Percentiles rank a stretch among this genome's conserved stretches.
Evolutionary conservation across 2,888 invertebrate species (phyloP).

Genomic region (Arrhopalites spinosus): DNA sequence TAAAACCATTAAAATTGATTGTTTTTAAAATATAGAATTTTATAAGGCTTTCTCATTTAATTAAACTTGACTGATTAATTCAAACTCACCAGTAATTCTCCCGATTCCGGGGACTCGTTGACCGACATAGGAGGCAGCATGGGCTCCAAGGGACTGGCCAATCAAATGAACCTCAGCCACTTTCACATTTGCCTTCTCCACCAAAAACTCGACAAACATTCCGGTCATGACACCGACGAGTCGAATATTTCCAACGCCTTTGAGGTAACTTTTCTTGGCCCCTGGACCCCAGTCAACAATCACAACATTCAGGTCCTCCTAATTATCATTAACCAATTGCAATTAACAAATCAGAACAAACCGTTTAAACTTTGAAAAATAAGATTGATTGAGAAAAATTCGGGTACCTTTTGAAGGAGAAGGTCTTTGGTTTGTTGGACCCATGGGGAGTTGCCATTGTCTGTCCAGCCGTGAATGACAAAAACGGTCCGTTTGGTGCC

Average conservation of each 20-base stretch:
- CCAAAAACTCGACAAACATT: constrained; percentile 50
- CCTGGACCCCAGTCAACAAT: constrained; percentile 70
- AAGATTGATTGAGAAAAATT: constrained; percentile 16
- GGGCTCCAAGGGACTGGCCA: constrained; percentile 54
- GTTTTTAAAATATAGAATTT: neutral
- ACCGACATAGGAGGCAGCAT: constrained; percentile 56
- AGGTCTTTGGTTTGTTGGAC: constrained; percentile 66
- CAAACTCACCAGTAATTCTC: constrained; percentile 55
- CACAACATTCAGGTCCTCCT: constrained; percentile 69
- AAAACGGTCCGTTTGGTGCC: constrained; percentile 64
- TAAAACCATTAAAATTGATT: constrained; percentile 46
- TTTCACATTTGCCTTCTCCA: constrained; percentile 45
- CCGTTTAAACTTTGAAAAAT: neutral
- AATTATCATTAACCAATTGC: constrained; percentile 6
- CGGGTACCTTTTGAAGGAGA: constrained; percentile 65
- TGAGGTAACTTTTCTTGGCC: constrained; percentile 67
- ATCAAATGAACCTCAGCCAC: constrained; percentile 51
- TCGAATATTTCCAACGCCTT: constrained; percentile 65
- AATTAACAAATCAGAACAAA: neutral
- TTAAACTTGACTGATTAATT: too few species aligned
- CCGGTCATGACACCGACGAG: constrained; percentile 65
- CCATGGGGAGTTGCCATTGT: constrained; percentile 67
- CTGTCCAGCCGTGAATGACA: constrained; percentile 70
- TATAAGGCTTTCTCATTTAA: too few species aligned
- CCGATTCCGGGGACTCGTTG: constrained; percentile 52